These are phyloP conservation scores for Cepaea nemoralis DNA, from an alignment of 1,140 invertebrate genomes.

Conservation along the genomic window DNA sequence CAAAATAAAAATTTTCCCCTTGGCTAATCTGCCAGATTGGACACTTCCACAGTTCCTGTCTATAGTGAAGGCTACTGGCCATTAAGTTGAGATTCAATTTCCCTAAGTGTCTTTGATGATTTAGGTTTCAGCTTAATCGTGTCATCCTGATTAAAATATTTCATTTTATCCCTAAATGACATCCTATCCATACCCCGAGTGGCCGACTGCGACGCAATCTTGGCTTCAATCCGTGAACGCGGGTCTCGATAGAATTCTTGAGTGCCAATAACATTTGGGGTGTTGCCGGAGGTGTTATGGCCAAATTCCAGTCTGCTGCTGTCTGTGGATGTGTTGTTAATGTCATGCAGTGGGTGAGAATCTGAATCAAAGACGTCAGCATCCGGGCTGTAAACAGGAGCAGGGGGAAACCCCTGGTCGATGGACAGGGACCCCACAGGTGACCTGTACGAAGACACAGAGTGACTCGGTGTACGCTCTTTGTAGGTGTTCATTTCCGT, in stretches of 20 bases:
- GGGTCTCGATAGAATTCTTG: slow-evolving; percentile 74
- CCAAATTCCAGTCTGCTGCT: slow-evolving; percentile 44
- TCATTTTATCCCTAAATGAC: slow-evolving; percentile 74
- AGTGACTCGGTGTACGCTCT: slow-evolving; percentile 48
- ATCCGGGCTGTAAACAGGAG: slow-evolving; percentile 39
- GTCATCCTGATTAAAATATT: slow-evolving; percentile 71
- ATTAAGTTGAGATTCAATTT: slow-evolving; percentile 66
- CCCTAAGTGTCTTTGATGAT: slow-evolving; percentile 64
- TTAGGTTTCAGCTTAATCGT: slow-evolving; percentile 69
- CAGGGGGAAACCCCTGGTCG: slow-evolving; percentile 40
- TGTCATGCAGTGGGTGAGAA: slow-evolving; percentile 27
- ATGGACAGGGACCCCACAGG: slow-evolving; percentile 42
- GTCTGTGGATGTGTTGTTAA: neutral
- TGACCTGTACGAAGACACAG: slow-evolving; percentile 44
- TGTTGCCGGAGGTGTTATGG: slow-evolving; percentile 56
- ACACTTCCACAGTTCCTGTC: too few species aligned
- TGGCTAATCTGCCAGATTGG: too few species aligned
- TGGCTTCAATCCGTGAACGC: slow-evolving; percentile 69
- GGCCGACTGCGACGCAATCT: slow-evolving; percentile 54
- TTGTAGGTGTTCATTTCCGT: slow-evolving; percentile 61
- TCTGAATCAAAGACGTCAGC: slow-evolving; percentile 40
- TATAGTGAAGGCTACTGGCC: neutral
- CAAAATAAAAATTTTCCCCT: too few species aligned
- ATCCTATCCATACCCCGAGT: slow-evolving; percentile 55
- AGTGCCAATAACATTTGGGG: slow-evolving; percentile 70